These are phyloP conservation scores for Stigmatopora nigra DNA, from an alignment of 2,113 vertebrate genomes.

Conservation along the genomic window DNA sequence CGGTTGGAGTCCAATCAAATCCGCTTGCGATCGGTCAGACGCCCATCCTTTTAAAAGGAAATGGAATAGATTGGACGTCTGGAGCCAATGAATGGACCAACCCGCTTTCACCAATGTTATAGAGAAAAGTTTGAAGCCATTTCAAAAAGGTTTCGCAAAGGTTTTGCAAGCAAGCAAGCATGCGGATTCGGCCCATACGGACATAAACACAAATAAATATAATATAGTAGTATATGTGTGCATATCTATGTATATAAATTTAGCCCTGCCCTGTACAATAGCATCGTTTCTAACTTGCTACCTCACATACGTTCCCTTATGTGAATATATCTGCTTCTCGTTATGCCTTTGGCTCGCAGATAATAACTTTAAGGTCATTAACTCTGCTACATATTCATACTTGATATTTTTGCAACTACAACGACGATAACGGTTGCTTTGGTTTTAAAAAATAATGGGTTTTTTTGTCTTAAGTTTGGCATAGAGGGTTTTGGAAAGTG, in stretches of 20 bases:
- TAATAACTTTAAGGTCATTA: constrained; percentile 74
- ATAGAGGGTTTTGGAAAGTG: constrained; percentile 70
- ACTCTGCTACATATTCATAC: constrained; percentile 77
- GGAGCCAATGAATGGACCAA: constrained; percentile 15
- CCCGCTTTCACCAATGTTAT: too few species aligned
- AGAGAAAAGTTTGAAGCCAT: constrained; percentile 56
- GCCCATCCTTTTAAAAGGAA: constrained; percentile 6
- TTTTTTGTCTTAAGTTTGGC: constrained; percentile 66
- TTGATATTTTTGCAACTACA: constrained; percentile 51
- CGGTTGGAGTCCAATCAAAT: not conserved
- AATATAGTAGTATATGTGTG: constrained; percentile 32
- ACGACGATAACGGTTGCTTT: constrained; percentile 72
- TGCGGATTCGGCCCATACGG: constrained; percentile 68
- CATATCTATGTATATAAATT: constrained; percentile 48
- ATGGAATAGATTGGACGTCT: not conserved
- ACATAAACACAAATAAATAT: constrained; percentile 65
- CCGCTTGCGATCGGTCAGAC: not conserved
- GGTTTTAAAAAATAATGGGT: constrained; percentile 75
- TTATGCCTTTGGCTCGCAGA: constrained; percentile 47
- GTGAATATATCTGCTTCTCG: constrained; percentile 36
- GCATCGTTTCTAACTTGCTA: constrained; percentile 70
- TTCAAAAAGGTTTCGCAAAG: constrained; percentile 51
- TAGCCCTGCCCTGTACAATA: constrained; percentile 58
- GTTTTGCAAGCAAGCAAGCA: constrained; percentile 68
- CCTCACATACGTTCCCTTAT: constrained; percentile 61